Evolutionary conservation across 1,140 invertebrate genomes (phyloP).

Genomic region (Drosophila nigromelanica): DNA sequence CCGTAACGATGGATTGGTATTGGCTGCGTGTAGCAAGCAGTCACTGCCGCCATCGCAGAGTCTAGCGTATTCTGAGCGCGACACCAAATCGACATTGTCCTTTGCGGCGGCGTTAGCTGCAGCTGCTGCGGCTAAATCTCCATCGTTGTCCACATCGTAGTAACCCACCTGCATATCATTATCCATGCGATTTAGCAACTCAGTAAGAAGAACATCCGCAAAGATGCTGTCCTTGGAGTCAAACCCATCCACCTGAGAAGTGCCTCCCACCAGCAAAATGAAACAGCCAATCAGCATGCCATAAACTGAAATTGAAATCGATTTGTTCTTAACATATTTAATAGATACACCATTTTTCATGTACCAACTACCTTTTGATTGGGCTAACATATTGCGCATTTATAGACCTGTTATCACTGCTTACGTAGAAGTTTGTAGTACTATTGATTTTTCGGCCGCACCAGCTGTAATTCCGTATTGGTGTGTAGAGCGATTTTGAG

Average conservation of each 20-base stretch:
- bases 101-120: constrained; percentile 67
- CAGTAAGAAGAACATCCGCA: constrained; percentile 87
- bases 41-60: constrained; percentile 74
- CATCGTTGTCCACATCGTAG: constrained; percentile 85
- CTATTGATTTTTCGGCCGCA: constrained; percentile 70
- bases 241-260: constrained; percentile 38
- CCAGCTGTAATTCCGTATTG: constrained; percentile 32
- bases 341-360: background rate
- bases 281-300: constrained; percentile 36
- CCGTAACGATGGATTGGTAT: constrained; percentile 89
- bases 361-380: constrained; percentile 33
- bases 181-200: constrained; percentile 89
- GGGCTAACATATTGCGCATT: constrained; percentile 66
- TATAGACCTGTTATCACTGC: constrained; percentile 31
- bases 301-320: constrained; percentile 21
- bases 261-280: constrained; percentile 27
- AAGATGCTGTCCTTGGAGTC: constrained; percentile 83
- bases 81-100: constrained; percentile 84
- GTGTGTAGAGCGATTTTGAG: constrained; percentile 53
- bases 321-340: background rate
- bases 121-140: constrained; percentile 34
- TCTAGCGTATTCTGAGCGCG: constrained; percentile 84
- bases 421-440: constrained; percentile 39
- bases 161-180: constrained; percentile 88
- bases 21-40: constrained; percentile 51